These are phyloP conservation scores for Isaurus tuberculatus DNA, from an alignment of 92 coral and sea anemone genomes.

Conservation along the genomic window DNA sequence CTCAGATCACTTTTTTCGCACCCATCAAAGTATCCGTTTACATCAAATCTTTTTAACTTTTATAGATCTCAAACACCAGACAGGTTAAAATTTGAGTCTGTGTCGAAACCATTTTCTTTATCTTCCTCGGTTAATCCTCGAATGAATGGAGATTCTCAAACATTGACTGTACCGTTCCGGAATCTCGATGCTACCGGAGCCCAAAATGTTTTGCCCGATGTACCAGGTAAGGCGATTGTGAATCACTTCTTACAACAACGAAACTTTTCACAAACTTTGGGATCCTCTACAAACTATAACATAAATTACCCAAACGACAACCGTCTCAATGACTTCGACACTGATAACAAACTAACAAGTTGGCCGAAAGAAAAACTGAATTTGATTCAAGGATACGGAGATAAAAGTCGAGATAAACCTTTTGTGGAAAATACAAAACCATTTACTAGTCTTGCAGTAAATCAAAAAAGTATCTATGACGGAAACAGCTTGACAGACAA, in stretches of 20 bases:
- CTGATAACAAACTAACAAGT: neutral
- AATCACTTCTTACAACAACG: neutral
- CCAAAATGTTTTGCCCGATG: neutral
- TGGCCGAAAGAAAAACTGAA: neutral
- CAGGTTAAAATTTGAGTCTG: neutral
- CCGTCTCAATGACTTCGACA: neutral
- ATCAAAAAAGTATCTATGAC: neutral
- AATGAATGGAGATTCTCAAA: neutral
- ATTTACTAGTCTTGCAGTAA: neutral
- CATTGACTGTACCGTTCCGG: neutral
- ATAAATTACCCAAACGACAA: neutral
- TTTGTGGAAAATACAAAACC: neutral
- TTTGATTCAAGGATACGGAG: neutral
- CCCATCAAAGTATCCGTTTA: neutral
- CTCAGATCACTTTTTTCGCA: neutral
- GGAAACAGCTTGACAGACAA: neutral
- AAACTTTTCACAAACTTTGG: neutral
- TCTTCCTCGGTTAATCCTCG: neutral
- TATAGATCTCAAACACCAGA: neutral
- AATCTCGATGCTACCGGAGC: constrained; percentile 8
- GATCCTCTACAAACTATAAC: neutral
- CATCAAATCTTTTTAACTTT: neutral
- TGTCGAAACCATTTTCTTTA: neutral
- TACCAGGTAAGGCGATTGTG: neutral
- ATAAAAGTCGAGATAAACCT: neutral